Evolutionary conservation across 1,140 invertebrate species (phyloP), one percentile per base, ranked within the genome.

Genomic region (Agrypnia vestita): DNA sequence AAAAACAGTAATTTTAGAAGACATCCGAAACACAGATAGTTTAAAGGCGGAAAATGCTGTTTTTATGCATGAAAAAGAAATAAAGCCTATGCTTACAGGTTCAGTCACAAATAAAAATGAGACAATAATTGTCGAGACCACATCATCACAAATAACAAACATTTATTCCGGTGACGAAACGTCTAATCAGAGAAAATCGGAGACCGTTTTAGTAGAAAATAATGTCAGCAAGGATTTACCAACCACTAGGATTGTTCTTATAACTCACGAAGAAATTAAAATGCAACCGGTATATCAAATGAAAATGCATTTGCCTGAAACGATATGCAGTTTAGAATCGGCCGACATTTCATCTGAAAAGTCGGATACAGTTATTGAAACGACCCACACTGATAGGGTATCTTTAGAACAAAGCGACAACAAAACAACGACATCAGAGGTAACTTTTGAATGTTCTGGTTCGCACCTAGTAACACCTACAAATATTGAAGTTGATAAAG

Each of bases 231-330:
- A 79, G n/a, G 76, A 83, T 81, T 76, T 86, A 79, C 87, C 90
- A 85, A 92, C 92, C 51, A 91, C 90, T 81, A 93, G 91, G 84
- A 90, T 93, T 72, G 91, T 92, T 80, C 85, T 94, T 21, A 93
- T 93, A 75, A 93, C 92, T 46, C 93, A 93, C 76, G 93, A 93
- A 88, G 92, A 93, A 86, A 90, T 92, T 76, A 91, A 91, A 88
- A 88, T 92, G 85, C 91, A 91, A 80, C 92, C 93, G 43, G 90
- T 93, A 11, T 88, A 92, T 84, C 91, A 92, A 81, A 86, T 93
- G 44, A 92, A 93, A 89, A 90, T 93, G 85, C 89, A 90, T 84
- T 87, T 88, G 56, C 71, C 79, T 59, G 61, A 77, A 35, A 69
- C 49, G 51, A 64, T 59, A 15, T 25, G 17, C 15, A 56, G 21